Base-by-base conservation (phyloP, 1,140 invertebrate genomes). In the Aphaenogaster floridana region DNA sequence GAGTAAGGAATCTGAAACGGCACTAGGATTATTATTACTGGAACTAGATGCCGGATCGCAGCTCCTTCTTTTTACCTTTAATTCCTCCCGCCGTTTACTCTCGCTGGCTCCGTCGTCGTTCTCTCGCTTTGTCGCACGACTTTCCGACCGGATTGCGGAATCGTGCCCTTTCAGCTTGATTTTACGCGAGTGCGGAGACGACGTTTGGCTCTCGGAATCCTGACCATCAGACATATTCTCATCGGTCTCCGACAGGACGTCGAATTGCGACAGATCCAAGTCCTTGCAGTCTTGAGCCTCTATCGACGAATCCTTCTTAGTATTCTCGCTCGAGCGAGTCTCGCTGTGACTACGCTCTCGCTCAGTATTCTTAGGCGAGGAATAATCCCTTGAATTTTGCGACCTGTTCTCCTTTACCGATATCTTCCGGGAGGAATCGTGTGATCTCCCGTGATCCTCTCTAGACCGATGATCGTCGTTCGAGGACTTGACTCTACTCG, bases 251-350 rank as follows among this genome's bases (percentile, higher is more conserved):
- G 93, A 94, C 3, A 94, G 36, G 28, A 94, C 90, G 34, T 94
- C 92, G 36, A 94, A 94, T 84, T 94, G 93, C 0, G 92, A 93
- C 15, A 94, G 74, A 84, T 94, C 93, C 39, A 94, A 88, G 45
- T 94, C 93, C 72, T 91, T 91, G 64, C 89, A 92, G 42, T 90
- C 91, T 63, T 91, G 91, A 54, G 3, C 45, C 5, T 92, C 90
- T 8, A 66, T 36, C 9, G 86, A 54, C 6, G 68, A 36, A 68
- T 85, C 45, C 21, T 36, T 57, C 34, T 85, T 76, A 11, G 52
- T 21, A 45, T 81, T 83, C 21, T 86, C 68, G 39, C 28, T 76
- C 57, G 77, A 72, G 36, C 74, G 45, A 36, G 64, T 66, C 36
- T 90, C 90, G 28, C 50, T 88, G 42, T 86, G 71, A 54, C 64